Evolutionary conservation across 1,140 invertebrate genomes (phyloP).

Genomic region (Halictus rubicundus): DNA sequence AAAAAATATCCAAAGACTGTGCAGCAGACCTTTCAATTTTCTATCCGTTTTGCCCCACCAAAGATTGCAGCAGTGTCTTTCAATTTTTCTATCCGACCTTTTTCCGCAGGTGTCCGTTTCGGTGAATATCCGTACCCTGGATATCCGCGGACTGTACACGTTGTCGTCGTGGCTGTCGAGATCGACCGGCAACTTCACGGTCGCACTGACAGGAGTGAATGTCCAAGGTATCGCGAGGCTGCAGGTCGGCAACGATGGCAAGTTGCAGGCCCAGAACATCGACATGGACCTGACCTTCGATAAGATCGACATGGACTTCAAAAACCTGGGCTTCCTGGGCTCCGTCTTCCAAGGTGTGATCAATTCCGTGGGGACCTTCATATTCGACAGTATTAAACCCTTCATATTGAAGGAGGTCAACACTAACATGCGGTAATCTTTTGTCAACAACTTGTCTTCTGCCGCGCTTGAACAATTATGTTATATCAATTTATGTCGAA

Average conservation of each 20-base stretch:
- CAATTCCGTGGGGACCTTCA: slow-evolving; percentile 89
- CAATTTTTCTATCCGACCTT: background rate
- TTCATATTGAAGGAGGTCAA: slow-evolving; percentile 90
- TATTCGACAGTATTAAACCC: slow-evolving; percentile 93
- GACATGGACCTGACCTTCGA: slow-evolving; percentile 89
- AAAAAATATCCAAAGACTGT: too few species aligned
- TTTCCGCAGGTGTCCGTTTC: slow-evolving; percentile 83
- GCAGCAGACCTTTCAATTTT: too few species aligned
- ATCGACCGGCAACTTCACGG: slow-evolving; percentile 88
- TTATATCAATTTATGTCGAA: too few species aligned
- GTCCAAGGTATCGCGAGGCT: slow-evolving; percentile 85
- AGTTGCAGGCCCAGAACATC: slow-evolving; percentile 88
- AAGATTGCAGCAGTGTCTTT: too few species aligned
- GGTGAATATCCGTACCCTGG: slow-evolving; percentile 85
- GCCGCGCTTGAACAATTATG: too few species aligned
- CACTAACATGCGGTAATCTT: slow-evolving; percentile 81
- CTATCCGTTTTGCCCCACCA: too few species aligned
- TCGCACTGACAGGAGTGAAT: slow-evolving; percentile 86
- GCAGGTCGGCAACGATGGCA: slow-evolving; percentile 86
- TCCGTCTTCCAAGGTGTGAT: slow-evolving; percentile 88
- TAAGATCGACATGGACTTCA: slow-evolving; percentile 90
- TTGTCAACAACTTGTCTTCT: too few species aligned
- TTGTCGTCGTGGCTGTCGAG: slow-evolving; percentile 84
- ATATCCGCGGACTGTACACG: slow-evolving; percentile 89
- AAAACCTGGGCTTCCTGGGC: slow-evolving; percentile 89